Conservation (phyloP, 2,797 vertebrate genomes). For the Ambastaia sidthimunki region DNA sequence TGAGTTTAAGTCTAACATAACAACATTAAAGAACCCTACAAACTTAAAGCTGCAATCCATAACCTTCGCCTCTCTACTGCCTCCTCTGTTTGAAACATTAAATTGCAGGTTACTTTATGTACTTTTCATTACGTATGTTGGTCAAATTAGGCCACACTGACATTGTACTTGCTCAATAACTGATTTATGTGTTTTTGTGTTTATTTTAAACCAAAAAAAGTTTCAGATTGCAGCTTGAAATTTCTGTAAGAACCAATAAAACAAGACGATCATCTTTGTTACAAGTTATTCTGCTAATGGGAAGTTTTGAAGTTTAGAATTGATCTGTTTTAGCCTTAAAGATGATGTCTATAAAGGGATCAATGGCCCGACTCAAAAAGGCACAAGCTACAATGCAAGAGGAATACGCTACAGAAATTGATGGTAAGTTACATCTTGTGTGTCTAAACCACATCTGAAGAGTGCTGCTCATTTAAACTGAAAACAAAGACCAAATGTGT, state of each 20-base stretch:
- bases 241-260: no score
- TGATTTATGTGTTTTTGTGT: no score
- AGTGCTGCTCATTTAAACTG: background rate
- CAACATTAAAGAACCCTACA: background rate
- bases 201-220: no score
- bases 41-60: no score
- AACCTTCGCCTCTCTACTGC: no score
- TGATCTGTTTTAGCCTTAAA: constrained; percentile 59
- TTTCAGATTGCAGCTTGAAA: no score
- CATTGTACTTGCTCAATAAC: no score
- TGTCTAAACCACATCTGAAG: background rate
- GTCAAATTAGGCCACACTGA: background rate
- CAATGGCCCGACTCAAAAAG: constrained; percentile 46
- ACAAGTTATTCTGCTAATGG: no score
- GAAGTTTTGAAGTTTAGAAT: background rate
- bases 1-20: constrained; percentile 3
- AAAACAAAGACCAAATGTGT: background rate
- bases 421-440: constrained; percentile 50
- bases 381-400: constrained; percentile 29
- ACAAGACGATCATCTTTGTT: no score
- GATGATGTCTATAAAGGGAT: constrained; percentile 58
- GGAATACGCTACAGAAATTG: constrained; percentile 23
- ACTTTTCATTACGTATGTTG: background rate
- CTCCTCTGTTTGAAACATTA: no score
- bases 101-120: no score